Base-by-base conservation (phyloP, 2,888 invertebrate species). In the Andrena bucephala region DNA sequence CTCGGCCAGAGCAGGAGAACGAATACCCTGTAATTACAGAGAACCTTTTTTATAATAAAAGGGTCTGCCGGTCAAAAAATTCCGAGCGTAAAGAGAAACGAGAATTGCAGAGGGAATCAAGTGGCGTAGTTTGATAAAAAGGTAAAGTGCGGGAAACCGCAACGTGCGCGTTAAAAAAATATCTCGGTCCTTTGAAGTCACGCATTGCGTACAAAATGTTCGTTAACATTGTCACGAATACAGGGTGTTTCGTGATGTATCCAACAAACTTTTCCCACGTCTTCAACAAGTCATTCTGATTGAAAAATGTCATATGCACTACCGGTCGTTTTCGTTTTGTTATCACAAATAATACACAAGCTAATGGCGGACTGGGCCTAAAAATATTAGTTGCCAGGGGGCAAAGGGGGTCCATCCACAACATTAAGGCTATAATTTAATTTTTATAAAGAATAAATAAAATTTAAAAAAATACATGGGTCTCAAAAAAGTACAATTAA, bases 1-100 rank as follows among this genome's bases (percentile, higher is more conserved):
- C 42, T 42, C 24, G 71, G 24, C 13, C 24, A 33, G 68, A 33
- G 24, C 31, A 36, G 16, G 60, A 50, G 36, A 27, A 57, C 76
- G 57, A 54, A 63, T 66, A 52, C 52, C 24, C 42, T 31, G 31
- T 80, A 80, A 80, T 80, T 80, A 77, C 77, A 80, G 70, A 60
- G 66, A 77, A 60, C 31, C 66, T 33, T 70, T 69, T 60, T 78
- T 75, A 42, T 71, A 67, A 80, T 77, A 59, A 80, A 80, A 80
- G 70, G 52, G 42, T 52, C 42, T 10, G 42, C 48, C 10, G 29
- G 50, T 77, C 77, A 77, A 80, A 77, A 80, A 69, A 62, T 71
- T 63, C 60, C 31, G 20, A 27, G 54, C 42, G 52, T 60, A 71
- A 77, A 71, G 60, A 42, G 77, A 33, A 54, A 16, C 57, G 69